Evolutionary conservation across 2,113 vertebrate genomes (phyloP), one percentile per base, ranked within the genome.

Genomic region (Equus quagga): DNA sequence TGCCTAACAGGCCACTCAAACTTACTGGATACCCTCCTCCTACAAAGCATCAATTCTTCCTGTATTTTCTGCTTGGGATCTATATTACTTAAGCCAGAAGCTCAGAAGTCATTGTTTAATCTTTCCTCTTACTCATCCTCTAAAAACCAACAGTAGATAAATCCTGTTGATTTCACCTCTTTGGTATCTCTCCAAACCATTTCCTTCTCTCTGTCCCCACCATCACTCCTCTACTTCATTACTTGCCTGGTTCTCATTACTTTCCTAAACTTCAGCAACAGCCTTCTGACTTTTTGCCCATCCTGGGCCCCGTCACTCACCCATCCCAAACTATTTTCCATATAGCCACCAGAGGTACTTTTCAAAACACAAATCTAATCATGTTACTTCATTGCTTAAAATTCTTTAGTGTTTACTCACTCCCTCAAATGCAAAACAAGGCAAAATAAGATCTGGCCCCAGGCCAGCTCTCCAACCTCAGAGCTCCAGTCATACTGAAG

Each of bases 321-420:
- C 41, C 21, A 13, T 80, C 82, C 73, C 36, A 24, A 91, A 46
- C 36, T 70, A 49, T 70, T 84, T 95, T 75, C 11, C n/a, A 31
- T 49, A 83, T 62, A 87, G 64, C 81, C n/a, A 94, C 69, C 12
- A 78, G 62, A 79, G 75, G n/a, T 62, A 69, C 76, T 88, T 91
- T 82, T 95, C n/a, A 60, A 91, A 93, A 91, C 72, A 85, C n/a
- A 83, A 62, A 93, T 49, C 36, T 91, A 91, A 93, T 94, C 41
- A 58, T 33, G 65, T 51, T 89, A 84, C 58, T 70, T 93, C 31
- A 75, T 44, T 36, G 44, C 93, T 94, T 89, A 75, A 93, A 96
- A 76, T 93, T 88, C 62, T 76, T 73, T 69, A 78, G 54, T 73
- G n/a, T 91, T 94, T 83, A 93, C 64, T 96, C 33, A 93, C 44